phyloP scores from a whole-genome alignment of 2,888 invertebrate genomes.

The Cylindroiulus punctatus region DNA sequence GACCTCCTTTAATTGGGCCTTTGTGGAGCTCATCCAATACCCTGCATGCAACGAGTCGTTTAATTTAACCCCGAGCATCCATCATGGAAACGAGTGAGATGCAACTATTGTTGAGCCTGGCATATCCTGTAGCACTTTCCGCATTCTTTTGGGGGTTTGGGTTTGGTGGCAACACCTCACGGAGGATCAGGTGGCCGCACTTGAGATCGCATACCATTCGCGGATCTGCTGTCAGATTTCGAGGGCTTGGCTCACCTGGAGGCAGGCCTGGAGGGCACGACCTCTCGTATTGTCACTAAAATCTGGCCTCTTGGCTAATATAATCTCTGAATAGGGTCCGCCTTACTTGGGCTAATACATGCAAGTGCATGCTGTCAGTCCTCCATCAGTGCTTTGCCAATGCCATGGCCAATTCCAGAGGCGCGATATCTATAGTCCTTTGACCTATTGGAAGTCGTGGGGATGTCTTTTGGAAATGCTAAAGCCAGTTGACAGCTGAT shows the following conservation, averaged over 20 bases:
- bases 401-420: no score
- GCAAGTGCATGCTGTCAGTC: no score
- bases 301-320: no score
- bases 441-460: no score
- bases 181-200: not conserved
- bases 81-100: constrained; percentile 40
- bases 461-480: no score
- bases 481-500: no score
- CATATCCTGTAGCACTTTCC: constrained; percentile 21
- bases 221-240: not conserved
- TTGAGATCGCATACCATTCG: not conserved
- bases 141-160: not conserved
- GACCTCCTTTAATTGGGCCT: not conserved
- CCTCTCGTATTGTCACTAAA: no score
- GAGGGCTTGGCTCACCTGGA: not conserved
- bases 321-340: no score
- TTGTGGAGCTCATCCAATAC: not conserved
- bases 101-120: not conserved
- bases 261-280: not conserved
- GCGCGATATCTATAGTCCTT: no score
- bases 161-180: not conserved
- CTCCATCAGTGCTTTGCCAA: no score
- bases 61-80: not conserved
- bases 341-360: no score
- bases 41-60: not conserved